Base-by-base conservation (phyloP, 2,113 vertebrate genomes). In the Arenaria interpres region DNA sequence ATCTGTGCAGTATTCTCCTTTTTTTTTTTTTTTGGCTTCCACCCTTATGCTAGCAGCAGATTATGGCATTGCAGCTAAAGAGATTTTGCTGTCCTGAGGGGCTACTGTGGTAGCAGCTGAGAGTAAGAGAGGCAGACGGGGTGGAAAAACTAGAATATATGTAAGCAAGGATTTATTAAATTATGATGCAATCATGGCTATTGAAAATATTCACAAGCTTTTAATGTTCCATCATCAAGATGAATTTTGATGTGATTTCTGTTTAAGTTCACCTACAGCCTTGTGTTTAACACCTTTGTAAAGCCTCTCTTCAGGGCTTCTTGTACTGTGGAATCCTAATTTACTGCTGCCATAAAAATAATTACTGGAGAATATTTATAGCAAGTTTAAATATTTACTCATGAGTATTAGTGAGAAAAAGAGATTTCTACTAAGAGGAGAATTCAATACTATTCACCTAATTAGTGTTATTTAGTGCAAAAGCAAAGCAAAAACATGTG, bases 1-100 rank as follows among this genome's bases (percentile, higher is more conserved):
- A 21, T 33, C 35, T 72, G 56, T 77, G 85, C 39, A 69, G 27
- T 76, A 90, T 41, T 85, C 78, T 68, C 35, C 41, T 33, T 13
- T 39, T 23, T 53, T 51, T 51, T 54, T 54, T 51, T 53, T 53
- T 56, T 54, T 54, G 6, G 45, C 64, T 81, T 90, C 56, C 35
- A 54, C 33, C 78, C 35, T 77, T 76, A 71, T 8, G 41, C 27
- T 82, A 82, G 35, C 45, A 90, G 67, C 59, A 92, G 67, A 88
- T 93, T 60, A 95, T 20, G 45, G 72, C 89, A 80, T 83, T 6
- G 54, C 35, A 73, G 75, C 45, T 88, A 72, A 96, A 57, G 37
- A 91, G 92, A 96, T 90, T 87, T 87, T 37, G 64, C 53, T 50
- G 32, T 90, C 88, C 90, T 94, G 78, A 85, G 95, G 92, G 88